A percentile compares a stretch with the other conserved stretches of the same genome.
Conservation (phyloP, 2,888 invertebrate species). For the Eupeodes latifasciatus region DNA sequence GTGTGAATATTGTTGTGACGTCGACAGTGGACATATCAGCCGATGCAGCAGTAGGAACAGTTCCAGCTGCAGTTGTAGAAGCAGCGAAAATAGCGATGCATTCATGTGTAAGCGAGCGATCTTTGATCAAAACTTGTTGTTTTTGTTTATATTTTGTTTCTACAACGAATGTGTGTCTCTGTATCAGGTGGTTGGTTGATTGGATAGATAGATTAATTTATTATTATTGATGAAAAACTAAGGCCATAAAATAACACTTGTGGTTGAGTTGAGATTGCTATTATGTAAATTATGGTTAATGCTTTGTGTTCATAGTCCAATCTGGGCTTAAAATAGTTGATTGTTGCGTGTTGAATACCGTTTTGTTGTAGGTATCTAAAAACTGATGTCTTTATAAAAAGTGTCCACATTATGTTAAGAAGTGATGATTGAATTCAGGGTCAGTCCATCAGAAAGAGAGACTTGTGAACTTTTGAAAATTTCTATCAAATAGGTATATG, state of each 20-base stretch:
- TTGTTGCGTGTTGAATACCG: conserved; percentile 8
- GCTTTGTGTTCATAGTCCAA: conserved; percentile 15
- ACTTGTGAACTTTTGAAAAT: conserved; percentile 51
- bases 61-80: conserved; percentile 48
- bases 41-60: conserved; percentile 69
- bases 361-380: not conserved
- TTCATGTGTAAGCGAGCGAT: conserved; percentile 71
- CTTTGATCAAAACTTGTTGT: conserved; percentile 27
- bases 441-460: conserved; percentile 13
- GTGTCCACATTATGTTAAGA: conserved; percentile 11
- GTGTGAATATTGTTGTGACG: conserved; percentile 55
- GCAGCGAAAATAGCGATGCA: conserved; percentile 64
- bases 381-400: not conserved
- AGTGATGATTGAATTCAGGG: conserved; percentile 55
- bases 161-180: not conserved
- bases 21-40: conserved; percentile 69
- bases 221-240: conserved; percentile 66
- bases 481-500: not conserved
- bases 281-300: conserved; percentile 62
- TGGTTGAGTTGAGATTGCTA: conserved; percentile 22
- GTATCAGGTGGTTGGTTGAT: conserved; percentile 55
- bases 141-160: conserved; percentile 36
- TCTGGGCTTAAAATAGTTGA: not conserved
- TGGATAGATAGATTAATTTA: conserved; percentile 33
- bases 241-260: conserved; percentile 52